Evolutionary conservation across 2,113 vertebrate genomes (phyloP).

Genomic region (Otis tarda): DNA sequence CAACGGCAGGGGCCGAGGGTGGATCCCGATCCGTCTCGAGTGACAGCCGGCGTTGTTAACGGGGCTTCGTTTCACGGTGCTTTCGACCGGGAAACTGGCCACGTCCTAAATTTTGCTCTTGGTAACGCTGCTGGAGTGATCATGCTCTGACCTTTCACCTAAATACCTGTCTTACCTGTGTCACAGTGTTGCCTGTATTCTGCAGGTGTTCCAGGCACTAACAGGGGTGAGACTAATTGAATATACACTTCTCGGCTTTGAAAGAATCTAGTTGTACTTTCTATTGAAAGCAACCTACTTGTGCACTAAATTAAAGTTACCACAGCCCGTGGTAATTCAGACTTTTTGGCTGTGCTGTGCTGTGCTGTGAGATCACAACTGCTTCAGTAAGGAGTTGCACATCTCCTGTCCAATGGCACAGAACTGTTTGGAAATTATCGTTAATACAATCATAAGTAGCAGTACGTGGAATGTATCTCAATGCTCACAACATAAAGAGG

Average conservation of each 20-base stretch:
- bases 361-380: neutral
- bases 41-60: neutral
- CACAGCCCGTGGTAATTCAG: too few relatives aligned
- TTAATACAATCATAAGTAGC: too few relatives aligned
- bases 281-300: neutral
- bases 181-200: too few relatives aligned
- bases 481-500: neutral
- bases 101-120: neutral
- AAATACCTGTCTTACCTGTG: too few relatives aligned
- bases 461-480: neutral
- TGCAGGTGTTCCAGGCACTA: neutral
- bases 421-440: too few relatives aligned
- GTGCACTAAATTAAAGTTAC: neutral
- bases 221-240: neutral
- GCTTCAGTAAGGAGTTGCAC: neutral
- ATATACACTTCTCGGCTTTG: neutral
- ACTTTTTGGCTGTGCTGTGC: too few relatives aligned
- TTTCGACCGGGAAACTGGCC: neutral
- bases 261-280: neutral
- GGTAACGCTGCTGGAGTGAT: neutral
- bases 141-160: neutral
- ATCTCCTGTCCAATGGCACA: too few relatives aligned
- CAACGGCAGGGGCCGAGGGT: too few relatives aligned
- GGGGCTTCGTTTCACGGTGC: neutral
- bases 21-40: accelerated